phyloP scores from a whole-genome alignment of 2,797 vertebrate species.

The Lates japonicus region DNA sequence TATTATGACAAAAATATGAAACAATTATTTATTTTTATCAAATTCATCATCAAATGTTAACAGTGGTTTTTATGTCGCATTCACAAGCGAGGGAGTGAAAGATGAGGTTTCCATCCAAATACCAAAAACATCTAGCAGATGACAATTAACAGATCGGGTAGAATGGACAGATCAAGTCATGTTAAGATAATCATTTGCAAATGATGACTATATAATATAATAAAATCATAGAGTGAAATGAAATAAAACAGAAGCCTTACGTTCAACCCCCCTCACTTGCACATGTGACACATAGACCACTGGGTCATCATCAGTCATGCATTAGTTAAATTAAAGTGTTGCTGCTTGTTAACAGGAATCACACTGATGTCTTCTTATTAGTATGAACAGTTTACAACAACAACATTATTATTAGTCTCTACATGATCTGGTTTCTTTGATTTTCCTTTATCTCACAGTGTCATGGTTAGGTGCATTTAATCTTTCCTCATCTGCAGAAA shows the following conservation, averaged over 20 bases:
- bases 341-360: not conserved
- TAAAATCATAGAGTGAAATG: not conserved
- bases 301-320: not conserved
- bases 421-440: not conserved
- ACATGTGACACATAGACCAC: not conserved
- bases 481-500: constrained; percentile 2
- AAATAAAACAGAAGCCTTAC: not conserved
- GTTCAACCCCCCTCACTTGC: not conserved
- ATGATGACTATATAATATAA: no score
- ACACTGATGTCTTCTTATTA: no score
- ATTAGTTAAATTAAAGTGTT: not conserved
- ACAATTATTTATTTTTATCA: not conserved
- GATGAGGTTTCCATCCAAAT: not conserved
- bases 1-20: not conserved
- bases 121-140: not conserved
- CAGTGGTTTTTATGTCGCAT: not conserved
- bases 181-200: not conserved
- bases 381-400: not conserved
- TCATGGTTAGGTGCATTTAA: not conserved
- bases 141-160: not conserved
- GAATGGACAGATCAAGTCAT: not conserved
- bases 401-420: not conserved
- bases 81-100: not conserved
- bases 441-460: not conserved
- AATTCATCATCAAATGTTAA: not conserved